Evolutionary conservation across 1,140 invertebrate species (phyloP).

Genomic region (Medauroidea extradentata): DNA sequence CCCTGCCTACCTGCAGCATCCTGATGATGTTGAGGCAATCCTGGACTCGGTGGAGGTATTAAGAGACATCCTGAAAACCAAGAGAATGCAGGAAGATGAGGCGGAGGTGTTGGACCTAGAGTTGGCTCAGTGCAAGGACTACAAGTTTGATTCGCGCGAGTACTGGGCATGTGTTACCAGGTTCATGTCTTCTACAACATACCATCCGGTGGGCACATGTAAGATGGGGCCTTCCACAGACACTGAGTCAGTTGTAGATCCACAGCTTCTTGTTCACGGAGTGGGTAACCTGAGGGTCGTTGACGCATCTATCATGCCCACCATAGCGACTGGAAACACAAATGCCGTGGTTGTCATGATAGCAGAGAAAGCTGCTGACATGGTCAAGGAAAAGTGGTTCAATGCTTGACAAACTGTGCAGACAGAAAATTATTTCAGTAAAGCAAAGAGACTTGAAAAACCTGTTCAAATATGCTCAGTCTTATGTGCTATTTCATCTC

Average conservation of each 20-base stretch:
- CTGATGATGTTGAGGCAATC: slow-evolving; percentile 67
- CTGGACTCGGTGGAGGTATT: slow-evolving; percentile 79
- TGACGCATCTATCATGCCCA: too few relatives aligned
- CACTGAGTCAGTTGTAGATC: slow-evolving; percentile 74
- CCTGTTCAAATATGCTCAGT: too few relatives aligned
- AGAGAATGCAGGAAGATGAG: slow-evolving; percentile 73
- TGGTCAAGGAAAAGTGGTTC: too few relatives aligned
- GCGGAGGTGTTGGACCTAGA: slow-evolving; percentile 70
- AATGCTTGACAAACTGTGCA: too few relatives aligned
- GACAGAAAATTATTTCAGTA: too few relatives aligned
- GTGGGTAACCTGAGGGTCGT: too few relatives aligned
- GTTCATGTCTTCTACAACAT: slow-evolving; percentile 80
- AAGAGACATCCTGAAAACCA: slow-evolving; percentile 69
- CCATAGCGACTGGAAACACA: too few relatives aligned
- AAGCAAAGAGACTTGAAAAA: too few relatives aligned
- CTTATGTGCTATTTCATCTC: too few relatives aligned
- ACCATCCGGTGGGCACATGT: slow-evolving; percentile 77
- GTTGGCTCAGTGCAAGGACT: slow-evolving; percentile 68
- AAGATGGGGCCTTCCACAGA: slow-evolving; percentile 80
- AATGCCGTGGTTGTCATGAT: too few relatives aligned
- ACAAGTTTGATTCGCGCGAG: slow-evolving; percentile 63
- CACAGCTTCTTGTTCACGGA: slow-evolving; percentile 53
- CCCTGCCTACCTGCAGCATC: slow-evolving; percentile 84
- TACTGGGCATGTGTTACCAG: slow-evolving; percentile 81
- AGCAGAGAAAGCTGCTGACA: too few relatives aligned